Percentiles rank a stretch among this genome's conserved stretches.
Evolutionary conservation across 1,140 invertebrate genomes (phyloP).

Genomic region (Brachionus sp.): DNA sequence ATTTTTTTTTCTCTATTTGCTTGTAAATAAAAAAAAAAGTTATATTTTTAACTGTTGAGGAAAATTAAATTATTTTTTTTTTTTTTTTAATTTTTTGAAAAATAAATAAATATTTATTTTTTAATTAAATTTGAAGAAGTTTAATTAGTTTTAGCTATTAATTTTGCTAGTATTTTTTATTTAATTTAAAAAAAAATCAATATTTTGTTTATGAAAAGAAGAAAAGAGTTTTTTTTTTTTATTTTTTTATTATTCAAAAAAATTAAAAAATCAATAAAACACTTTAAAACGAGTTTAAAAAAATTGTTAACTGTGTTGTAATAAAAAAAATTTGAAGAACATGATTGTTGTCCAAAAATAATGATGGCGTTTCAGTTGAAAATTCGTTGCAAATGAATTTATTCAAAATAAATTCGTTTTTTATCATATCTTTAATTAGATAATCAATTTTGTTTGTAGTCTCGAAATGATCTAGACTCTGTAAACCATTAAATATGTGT

Average conservation of each 20-base stretch:
- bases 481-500: background rate
- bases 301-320: background rate
- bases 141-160: too few relatives aligned
- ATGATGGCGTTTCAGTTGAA: background rate
- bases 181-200: too few relatives aligned
- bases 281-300: background rate
- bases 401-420: constrained; percentile 21
- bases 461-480: background rate
- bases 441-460: background rate
- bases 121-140: too few relatives aligned
- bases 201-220: background rate
- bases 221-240: background rate
- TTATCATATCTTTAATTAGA: background rate
- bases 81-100: too few relatives aligned
- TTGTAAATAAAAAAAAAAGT: background rate
- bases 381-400: background rate
- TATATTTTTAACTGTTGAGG: too few relatives aligned
- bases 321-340: background rate
- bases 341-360: background rate
- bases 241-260: background rate
- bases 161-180: too few relatives aligned
- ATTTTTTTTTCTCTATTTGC: background rate
- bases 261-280: background rate
- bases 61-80: too few relatives aligned
- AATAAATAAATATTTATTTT: too few relatives aligned